Percentiles rank a stretch among this genome's conserved stretches.
Evolutionary conservation across 2,888 invertebrate species (phyloP).

Genomic region (Zaprionus bogoriensis): DNA sequence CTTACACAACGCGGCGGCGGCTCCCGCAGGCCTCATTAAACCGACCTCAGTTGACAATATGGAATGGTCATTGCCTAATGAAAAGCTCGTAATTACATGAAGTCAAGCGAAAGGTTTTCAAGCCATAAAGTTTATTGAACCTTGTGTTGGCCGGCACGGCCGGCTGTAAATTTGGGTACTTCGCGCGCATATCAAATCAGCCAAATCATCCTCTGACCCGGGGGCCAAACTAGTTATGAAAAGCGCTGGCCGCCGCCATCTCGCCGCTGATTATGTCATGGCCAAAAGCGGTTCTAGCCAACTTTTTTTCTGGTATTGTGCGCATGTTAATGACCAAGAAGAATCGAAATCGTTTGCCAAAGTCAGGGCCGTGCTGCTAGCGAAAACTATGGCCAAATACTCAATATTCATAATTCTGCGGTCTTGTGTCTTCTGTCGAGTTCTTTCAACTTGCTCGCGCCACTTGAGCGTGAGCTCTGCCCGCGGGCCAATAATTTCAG

Average conservation of each 20-base stretch:
- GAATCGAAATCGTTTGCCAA: constrained; percentile 36
- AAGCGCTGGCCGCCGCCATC: constrained; percentile 27
- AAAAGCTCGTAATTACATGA: constrained; percentile 31
- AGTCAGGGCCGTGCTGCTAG: constrained; percentile 48
- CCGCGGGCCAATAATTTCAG: constrained; percentile 39
- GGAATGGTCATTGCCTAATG: constrained; percentile 39
- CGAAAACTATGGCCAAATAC: constrained; percentile 10
- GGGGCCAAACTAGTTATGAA: constrained; percentile 63
- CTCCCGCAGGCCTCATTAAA: constrained; percentile 49
- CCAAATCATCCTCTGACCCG: constrained; percentile 65
- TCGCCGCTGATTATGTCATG: constrained; percentile 59
- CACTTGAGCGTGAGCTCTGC: constrained; percentile 37
- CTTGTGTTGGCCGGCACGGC: constrained; percentile 26
- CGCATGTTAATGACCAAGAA: constrained; percentile 46
- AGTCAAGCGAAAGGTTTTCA: constrained; percentile 53
- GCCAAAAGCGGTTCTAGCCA: constrained; percentile 25
- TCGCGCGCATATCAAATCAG: constrained; percentile 56
- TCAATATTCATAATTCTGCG: constrained; percentile 35
- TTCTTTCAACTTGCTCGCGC: constrained; percentile 56
- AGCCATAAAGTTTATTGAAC: constrained; percentile 67
- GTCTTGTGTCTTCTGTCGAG: constrained; percentile 14
- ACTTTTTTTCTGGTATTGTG: neutral
- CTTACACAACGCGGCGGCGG: constrained; percentile 24
- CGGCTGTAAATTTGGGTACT: constrained; percentile 36
- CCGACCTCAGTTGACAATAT: constrained; percentile 54